Base-by-base conservation (phyloP, 2,888 invertebrate genomes). In the Ophion ventricosus region DNA sequence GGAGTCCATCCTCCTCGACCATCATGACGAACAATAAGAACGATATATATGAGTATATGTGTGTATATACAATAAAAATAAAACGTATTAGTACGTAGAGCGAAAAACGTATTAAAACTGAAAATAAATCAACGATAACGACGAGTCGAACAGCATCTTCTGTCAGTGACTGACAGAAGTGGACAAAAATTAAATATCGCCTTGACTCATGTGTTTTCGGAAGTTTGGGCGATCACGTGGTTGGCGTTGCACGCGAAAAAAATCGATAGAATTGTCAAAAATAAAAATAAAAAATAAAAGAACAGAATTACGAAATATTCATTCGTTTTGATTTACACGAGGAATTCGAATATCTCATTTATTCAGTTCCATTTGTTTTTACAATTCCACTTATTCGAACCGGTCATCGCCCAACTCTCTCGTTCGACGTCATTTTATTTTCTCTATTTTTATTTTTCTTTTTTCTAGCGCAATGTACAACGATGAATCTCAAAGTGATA, bases 1-100 rank as follows among this genome's bases (percentile, higher is more conserved):
- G 87, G 74, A 80, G 88, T 59, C 88, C 90, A 14, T 88, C 88
- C 54, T 87, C 89, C 3, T 85, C 87, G 49, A 86, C 86, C 88
- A 89, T 91, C 56, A 73, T 79, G 17, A 64, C 66, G 29, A 29
- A n/a, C 40, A 66, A 79, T 76, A 43, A 59, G 56, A 49, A 64
- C 72, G 17, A 82, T 84, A 83, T 49, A 14, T 49, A 49, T 49
- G 17, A 1, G 17, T 49, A 17, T 0, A 17, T 49, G 14, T 49
- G 17, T 49, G 26, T 49, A 85, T 88, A 87, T 35, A 77, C 72
- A 81, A 26, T 54, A 77, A 54, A 82, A 83, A 59, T 73, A 78
- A 43, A 57, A 85, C 87, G 86, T 59, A 82, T 85, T 78, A 23
- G 54, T 43, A 56, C 63, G 61, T 64, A 40, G 26, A 29, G 59